These are phyloP conservation scores for Abrostola tripartita DNA, from an alignment of 2,888 invertebrate species.

Conservation along the genomic window DNA sequence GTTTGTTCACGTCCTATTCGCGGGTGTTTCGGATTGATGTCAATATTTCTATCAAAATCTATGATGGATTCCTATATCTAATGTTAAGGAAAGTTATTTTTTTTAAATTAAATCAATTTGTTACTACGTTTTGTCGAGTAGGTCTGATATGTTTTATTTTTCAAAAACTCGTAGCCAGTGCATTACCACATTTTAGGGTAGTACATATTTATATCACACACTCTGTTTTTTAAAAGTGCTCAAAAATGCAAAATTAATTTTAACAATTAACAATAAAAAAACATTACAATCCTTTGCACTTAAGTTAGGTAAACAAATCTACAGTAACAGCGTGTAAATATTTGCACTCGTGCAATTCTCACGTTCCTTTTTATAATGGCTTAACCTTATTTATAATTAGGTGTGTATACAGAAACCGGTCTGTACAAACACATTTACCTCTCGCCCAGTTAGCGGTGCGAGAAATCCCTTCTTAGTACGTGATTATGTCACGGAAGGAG, in stretches of 20 bases:
- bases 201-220: no score
- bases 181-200: no score
- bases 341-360: slow-evolving; percentile 14
- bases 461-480: slow-evolving; percentile 50
- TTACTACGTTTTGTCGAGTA: no score
- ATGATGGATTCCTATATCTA: background rate
- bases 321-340: slow-evolving; percentile 3
- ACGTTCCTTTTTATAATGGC: slow-evolving; percentile 28
- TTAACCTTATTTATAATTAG: slow-evolving; percentile 36
- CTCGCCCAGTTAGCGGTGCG: slow-evolving; percentile 42
- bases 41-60: background rate
- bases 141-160: no score
- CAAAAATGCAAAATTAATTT: no score
- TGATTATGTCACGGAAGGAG: slow-evolving; percentile 46
- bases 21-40: background rate
- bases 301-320: no score
- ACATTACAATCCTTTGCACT: no score
- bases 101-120: no score
- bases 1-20: slow-evolving; percentile 4
- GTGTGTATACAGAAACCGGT: slow-evolving; percentile 13
- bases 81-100: no score
- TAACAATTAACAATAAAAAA: no score
- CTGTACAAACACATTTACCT: slow-evolving; percentile 37
- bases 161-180: no score
- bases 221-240: no score